Conservation (phyloP, 2,797 vertebrate genomes). For the Prionace glauca region DNA sequence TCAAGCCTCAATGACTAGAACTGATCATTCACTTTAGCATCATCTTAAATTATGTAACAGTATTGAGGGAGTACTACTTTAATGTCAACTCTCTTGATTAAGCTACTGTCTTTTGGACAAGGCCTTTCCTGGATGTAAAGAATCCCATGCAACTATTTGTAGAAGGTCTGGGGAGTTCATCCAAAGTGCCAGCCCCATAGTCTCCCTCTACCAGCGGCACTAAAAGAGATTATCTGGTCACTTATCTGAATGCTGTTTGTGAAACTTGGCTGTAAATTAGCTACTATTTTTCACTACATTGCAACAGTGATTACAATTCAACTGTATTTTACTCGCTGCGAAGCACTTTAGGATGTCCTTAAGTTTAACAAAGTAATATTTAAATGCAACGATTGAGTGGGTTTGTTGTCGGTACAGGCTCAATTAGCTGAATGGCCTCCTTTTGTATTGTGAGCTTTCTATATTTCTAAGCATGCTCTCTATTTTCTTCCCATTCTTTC, state of each 20-base stretch:
- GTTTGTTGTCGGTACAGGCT: too few species aligned
- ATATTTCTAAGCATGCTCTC: background rate
- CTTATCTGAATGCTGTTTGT: background rate
- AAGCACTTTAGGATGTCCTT: background rate
- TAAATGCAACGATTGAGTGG: background rate
- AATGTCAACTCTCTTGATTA: background rate
- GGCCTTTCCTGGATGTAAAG: background rate
- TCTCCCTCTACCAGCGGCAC: background rate
- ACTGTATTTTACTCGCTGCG: background rate
- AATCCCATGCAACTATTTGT: background rate
- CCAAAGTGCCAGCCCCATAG: background rate
- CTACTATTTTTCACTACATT: background rate
- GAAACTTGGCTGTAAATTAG: background rate
- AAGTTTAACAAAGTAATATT: background rate
- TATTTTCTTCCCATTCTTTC: background rate
- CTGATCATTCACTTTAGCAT: background rate
- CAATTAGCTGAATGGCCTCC: too few species aligned
- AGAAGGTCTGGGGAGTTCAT: background rate
- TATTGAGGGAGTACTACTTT: background rate
- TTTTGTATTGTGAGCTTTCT: too few species aligned
- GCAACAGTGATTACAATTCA: background rate
- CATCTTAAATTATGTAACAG: too few species aligned
- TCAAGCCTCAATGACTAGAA: background rate
- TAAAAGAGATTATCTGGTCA: background rate
- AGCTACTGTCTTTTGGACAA: background rate